These are phyloP conservation scores for Aradophagus sp. DNA, from an alignment of 1,140 invertebrate genomes.

Conservation along the genomic window DNA sequence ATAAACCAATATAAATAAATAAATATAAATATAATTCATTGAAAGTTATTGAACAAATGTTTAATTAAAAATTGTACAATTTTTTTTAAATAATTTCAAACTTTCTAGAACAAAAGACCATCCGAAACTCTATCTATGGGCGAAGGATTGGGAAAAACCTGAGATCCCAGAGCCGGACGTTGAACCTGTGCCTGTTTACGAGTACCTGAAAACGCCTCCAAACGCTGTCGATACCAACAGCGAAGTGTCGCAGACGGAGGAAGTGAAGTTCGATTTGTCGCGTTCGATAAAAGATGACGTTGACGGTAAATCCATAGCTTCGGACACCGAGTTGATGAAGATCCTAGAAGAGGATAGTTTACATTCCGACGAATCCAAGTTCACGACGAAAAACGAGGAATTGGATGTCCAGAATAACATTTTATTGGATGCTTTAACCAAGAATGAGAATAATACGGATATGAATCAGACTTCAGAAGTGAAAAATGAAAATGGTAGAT, in stretches of 20 bases:
- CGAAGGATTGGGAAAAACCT: conserved; percentile 84
- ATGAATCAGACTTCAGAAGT: conserved; percentile 32
- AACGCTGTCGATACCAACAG: conserved; percentile 25
- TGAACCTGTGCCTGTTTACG: conserved; percentile 66
- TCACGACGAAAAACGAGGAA: conserved; percentile 58
- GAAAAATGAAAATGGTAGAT: conserved; percentile 47
- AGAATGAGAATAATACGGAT: conserved; percentile 42
- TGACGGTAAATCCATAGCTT: conserved; percentile 69
- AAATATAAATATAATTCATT: too few species aligned
- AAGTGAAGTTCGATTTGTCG: conserved; percentile 58
- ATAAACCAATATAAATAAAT: too few species aligned
- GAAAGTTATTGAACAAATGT: not conserved
- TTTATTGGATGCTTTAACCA: conserved; percentile 64
- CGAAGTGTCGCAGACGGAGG: conserved; percentile 45
- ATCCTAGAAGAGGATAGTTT: conserved; percentile 72
- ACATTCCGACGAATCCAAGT: conserved; percentile 63
- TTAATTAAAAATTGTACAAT: conserved; percentile 5
- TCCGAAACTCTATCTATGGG: conserved; percentile 89
- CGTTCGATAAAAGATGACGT: conserved; percentile 58
- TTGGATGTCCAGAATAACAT: conserved; percentile 56
- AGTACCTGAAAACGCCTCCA: conserved; percentile 55
- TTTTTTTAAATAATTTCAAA: conserved; percentile 14
- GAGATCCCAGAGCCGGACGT: conserved; percentile 65
- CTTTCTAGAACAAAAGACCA: conserved; percentile 81
- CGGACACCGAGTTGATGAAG: conserved; percentile 71